phyloP scores from a whole-genome alignment of 2,797 vertebrate genomes.

The Brachymystax lenok region DNA sequence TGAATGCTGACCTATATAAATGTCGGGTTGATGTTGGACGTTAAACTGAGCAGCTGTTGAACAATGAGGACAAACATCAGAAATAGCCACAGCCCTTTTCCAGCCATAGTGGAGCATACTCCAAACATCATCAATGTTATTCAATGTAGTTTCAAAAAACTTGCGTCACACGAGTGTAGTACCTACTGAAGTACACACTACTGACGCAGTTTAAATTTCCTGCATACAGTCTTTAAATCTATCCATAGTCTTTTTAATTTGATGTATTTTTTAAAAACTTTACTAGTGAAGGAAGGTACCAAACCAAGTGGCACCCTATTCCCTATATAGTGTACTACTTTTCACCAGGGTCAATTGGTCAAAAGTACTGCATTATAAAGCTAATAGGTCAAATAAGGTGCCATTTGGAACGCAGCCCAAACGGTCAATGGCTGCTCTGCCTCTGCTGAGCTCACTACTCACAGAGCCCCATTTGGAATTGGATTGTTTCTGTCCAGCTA shows the following conservation, averaged over 20 bases:
- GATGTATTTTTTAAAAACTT: not conserved
- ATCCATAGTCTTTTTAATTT: not conserved
- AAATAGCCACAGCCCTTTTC: constrained; percentile 35
- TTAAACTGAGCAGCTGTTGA: constrained; percentile 27
- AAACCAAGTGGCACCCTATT: too few species aligned
- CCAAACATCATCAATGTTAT: constrained; percentile 19
- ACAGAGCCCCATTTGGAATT: constrained; percentile 28
- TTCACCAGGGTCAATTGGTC: too few species aligned
- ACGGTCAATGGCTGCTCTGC: not conserved
- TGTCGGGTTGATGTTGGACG: constrained; percentile 43
- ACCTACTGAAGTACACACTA: not conserved
- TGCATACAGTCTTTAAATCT: not conserved
- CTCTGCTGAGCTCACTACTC: constrained; percentile 37
- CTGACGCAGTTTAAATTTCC: constrained; percentile 1
- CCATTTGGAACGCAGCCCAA: too few species aligned
- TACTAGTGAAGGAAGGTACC: too few species aligned
- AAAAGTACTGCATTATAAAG: too few species aligned
- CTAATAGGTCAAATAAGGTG: too few species aligned
- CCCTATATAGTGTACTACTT: too few species aligned
- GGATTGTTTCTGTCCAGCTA: constrained; percentile 37
- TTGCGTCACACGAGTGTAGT: constrained; percentile 4
- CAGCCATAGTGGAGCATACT: not conserved
- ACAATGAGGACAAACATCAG: constrained; percentile 39
- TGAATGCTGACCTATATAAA: constrained; percentile 60
- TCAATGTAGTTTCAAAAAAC: not conserved